These are phyloP conservation scores for Phyllostomus discolor DNA, from an alignment of 2,113 vertebrate genomes.

Conservation along the genomic window DNA sequence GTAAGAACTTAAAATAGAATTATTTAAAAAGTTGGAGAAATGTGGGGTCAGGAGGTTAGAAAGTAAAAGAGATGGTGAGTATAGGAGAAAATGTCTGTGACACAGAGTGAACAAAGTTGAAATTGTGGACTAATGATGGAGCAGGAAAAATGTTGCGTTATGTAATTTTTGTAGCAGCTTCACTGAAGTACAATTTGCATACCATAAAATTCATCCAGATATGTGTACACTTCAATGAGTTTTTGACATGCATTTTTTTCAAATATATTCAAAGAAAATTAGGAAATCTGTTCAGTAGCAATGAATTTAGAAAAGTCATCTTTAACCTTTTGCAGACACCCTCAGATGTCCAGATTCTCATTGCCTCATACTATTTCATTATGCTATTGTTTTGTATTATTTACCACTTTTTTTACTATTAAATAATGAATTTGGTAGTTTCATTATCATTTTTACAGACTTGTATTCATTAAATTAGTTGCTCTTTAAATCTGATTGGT, in stretches of 20 bases:
- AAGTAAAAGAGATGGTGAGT: background rate
- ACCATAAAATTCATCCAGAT: background rate
- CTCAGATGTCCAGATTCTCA: background rate
- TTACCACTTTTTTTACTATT: background rate
- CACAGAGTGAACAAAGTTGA: background rate
- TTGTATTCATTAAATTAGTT: conserved; percentile 1
- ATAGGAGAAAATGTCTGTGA: background rate
- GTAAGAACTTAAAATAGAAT: background rate
- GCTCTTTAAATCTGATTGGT: background rate
- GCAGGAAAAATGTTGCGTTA: background rate
- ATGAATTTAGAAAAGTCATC: background rate
- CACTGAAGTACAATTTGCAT: background rate
- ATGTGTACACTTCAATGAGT: background rate
- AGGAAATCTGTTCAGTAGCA: background rate
- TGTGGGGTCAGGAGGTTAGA: background rate
- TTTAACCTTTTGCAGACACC: background rate
- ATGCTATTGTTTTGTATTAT: background rate
- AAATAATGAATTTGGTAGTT: background rate
- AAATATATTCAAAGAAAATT: background rate
- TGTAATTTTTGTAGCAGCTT: background rate
- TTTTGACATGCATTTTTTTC: background rate
- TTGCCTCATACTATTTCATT: background rate
- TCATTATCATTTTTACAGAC: background rate
- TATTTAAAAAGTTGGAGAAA: background rate
- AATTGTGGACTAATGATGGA: background rate